A percentile compares a stretch with the other conserved stretches of the same genome.
phyloP scores from a whole-genome alignment of 2,888 invertebrate species.

The Caenorhabditis sinica region DNA sequence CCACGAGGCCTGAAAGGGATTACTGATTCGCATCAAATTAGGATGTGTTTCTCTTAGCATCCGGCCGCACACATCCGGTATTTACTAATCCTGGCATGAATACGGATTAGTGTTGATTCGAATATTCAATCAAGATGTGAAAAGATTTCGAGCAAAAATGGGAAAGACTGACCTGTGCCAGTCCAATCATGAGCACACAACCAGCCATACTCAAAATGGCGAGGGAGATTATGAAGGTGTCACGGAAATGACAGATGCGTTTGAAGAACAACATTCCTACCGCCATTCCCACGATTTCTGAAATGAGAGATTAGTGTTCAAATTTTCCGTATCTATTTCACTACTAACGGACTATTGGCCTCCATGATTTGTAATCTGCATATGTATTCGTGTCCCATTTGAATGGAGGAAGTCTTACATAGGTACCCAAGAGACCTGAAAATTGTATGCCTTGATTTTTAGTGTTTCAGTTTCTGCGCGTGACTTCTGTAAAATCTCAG shows the following conservation, averaged over 20 bases:
- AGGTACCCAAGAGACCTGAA: slow-evolving; percentile 78
- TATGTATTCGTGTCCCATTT: slow-evolving; percentile 78
- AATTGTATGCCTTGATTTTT: slow-evolving; percentile 18
- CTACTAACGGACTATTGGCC: slow-evolving; percentile 77
- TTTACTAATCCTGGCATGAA: slow-evolving; percentile 22
- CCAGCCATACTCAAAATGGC: slow-evolving; percentile 76
- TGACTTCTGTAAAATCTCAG: neutral
- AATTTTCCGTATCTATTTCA: neutral
- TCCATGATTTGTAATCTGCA: slow-evolving; percentile 77
- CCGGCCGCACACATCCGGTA: slow-evolving; percentile 29
- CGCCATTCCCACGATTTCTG: slow-evolving; percentile 80
- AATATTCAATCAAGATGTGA: neutral
- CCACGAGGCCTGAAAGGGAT: slow-evolving; percentile 71
- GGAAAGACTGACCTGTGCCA: slow-evolving; percentile 74
- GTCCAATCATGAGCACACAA: slow-evolving; percentile 78
- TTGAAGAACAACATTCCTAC: slow-evolving; percentile 79
- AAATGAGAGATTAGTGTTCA: slow-evolving; percentile 19
- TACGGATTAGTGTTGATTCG: slow-evolving; percentile 34
- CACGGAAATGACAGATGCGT: slow-evolving; percentile 74
- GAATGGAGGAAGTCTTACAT: slow-evolving; percentile 79
- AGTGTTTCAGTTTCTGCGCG: neutral
- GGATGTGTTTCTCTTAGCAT: neutral
- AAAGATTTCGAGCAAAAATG: slow-evolving; percentile 5
- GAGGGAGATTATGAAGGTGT: slow-evolving; percentile 77
- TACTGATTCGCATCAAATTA: slow-evolving; percentile 10